Percentiles rank a stretch among this genome's conserved stretches.
These are phyloP conservation scores for Rotaria macrura DNA, from an alignment of 2,888 invertebrate genomes.

Conservation along the genomic window DNA sequence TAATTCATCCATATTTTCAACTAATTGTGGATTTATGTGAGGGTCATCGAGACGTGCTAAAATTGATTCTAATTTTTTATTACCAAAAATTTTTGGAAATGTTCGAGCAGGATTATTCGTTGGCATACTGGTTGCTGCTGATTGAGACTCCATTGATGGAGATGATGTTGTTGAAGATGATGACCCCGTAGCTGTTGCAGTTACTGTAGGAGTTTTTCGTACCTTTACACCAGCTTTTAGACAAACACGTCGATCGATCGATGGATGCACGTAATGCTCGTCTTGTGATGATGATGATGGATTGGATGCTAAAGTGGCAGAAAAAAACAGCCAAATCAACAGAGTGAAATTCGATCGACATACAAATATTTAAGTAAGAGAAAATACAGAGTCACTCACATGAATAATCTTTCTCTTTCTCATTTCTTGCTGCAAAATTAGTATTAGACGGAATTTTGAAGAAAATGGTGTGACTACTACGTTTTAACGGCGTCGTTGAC, in stretches of 20 bases:
- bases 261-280: slow-evolving; percentile 30
- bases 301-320: not conserved
- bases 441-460: not conserved
- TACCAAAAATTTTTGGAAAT: slow-evolving; percentile 29
- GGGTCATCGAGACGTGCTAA: slow-evolving; percentile 31
- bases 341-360: too few species aligned
- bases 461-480: not conserved
- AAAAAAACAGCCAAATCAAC: not conserved
- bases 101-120: not conserved
- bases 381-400: too few species aligned
- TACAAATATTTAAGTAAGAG: too few species aligned
- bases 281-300: slow-evolving; percentile 14
- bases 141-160: not conserved
- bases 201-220: slow-evolving; percentile 13
- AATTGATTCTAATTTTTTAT: slow-evolving; percentile 30
- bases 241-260: slow-evolving; percentile 31
- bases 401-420: not conserved
- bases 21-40: slow-evolving; percentile 25
- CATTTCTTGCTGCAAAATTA: not conserved
- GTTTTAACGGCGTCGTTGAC: not conserved
- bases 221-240: slow-evolving; percentile 22
- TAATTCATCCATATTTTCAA: slow-evolving; percentile 28
- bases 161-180: not conserved
- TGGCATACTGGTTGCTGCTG: not conserved
- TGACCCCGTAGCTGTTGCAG: not conserved